Percentiles rank a stretch among this genome's conserved stretches.
phyloP scores from a whole-genome alignment of 1,140 invertebrate species.

The Drosophila burlai region DNA sequence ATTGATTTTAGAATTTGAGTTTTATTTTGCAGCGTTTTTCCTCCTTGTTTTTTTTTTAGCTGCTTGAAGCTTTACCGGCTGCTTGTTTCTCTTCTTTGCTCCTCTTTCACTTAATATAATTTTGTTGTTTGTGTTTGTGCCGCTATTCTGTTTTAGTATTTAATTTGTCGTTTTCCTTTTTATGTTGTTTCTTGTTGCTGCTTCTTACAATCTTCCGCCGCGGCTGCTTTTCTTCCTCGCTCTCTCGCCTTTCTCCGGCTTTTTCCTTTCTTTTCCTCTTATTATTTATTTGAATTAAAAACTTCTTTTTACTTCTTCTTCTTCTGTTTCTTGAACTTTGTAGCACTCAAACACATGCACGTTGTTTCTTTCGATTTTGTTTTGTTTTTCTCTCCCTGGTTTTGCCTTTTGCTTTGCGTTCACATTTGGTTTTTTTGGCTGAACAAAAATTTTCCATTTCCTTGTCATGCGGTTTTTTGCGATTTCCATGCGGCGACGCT shows the following conservation, averaged over 20 bases:
- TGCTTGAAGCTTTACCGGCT: conserved; percentile 7
- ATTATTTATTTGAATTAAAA: conserved; percentile 20
- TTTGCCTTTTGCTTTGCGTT: conserved; percentile 38
- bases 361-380: conserved; percentile 31
- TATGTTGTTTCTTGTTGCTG: not conserved
- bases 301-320: conserved; percentile 6
- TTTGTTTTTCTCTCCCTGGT: conserved; percentile 37
- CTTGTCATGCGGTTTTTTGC: conserved; percentile 62
- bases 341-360: conserved; percentile 22
- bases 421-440: conserved; percentile 38
- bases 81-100: not conserved
- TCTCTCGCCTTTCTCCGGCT: not conserved
- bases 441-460: conserved; percentile 49
- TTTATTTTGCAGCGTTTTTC: not conserved
- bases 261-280: not conserved
- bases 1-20: not conserved
- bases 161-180: conserved; percentile 7
- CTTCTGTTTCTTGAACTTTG: conserved; percentile 11
- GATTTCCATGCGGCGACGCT: conserved; percentile 52
- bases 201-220: not conserved
- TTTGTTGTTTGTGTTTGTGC: conserved; percentile 21
- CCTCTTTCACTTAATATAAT: conserved; percentile 7
- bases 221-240: not conserved
- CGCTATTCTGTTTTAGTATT: conserved; percentile 10
- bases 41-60: not conserved